Conservation (phyloP, 64 coral and sea anemone species). For the Catalaphyllia jardinei region DNA sequence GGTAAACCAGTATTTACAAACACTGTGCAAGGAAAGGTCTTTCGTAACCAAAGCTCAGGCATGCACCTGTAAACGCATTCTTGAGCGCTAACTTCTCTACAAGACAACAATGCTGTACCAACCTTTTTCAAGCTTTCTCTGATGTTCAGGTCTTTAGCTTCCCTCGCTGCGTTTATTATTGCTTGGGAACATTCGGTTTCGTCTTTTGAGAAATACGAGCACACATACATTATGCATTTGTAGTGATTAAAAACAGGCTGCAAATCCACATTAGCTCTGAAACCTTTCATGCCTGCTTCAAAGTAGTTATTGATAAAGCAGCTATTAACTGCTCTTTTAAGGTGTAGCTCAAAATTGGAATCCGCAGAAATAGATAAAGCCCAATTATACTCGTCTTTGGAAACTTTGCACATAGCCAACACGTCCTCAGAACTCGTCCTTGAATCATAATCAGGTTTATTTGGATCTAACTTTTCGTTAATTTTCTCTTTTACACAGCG, state of each 20-base stretch:
- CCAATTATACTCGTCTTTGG: slow-evolving; percentile 57
- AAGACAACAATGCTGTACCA: slow-evolving; percentile 31
- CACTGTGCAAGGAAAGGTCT: slow-evolving; percentile 26
- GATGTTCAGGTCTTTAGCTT: slow-evolving; percentile 24
- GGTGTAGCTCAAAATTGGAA: slow-evolving; percentile 48
- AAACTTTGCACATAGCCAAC: slow-evolving; percentile 2
- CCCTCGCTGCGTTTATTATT: slow-evolving; percentile 41
- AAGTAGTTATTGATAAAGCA: slow-evolving; percentile 74
- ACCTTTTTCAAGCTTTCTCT: slow-evolving; percentile 38
- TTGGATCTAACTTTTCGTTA: neutral
- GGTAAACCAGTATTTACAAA: slow-evolving; percentile 44
- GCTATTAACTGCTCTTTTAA: slow-evolving; percentile 56
- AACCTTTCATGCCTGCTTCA: slow-evolving; percentile 48
- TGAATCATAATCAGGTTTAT: neutral
- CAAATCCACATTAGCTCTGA: slow-evolving; percentile 1
- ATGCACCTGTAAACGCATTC: slow-evolving; percentile 30
- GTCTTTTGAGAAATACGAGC: slow-evolving; percentile 20
- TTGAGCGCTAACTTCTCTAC: slow-evolving; percentile 48
- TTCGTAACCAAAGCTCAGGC: slow-evolving; percentile 38
- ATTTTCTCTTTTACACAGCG: neutral
- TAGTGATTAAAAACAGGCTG: slow-evolving; percentile 45
- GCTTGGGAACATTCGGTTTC: slow-evolving; percentile 36
- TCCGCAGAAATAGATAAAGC: slow-evolving; percentile 59
- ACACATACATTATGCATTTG: slow-evolving; percentile 29
- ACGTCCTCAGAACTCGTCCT: neutral